Conservation (phyloP, 2,888 invertebrate species). For the Eudasyphora cyanicolor region DNA sequence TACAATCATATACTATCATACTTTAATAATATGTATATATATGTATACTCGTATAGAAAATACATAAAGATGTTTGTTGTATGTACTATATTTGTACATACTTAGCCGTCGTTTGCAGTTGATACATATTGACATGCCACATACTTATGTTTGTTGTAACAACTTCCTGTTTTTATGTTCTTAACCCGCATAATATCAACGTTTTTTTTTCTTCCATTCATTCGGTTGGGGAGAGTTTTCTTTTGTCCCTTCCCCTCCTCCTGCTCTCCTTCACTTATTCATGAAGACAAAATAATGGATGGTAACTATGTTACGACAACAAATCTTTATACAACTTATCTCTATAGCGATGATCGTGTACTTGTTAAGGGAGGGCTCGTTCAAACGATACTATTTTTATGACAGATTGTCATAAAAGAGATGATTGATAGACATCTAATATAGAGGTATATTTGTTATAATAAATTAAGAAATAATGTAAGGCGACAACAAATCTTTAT, state of each 20-base stretch:
- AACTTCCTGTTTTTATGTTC: conserved; percentile 60
- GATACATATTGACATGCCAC: neutral
- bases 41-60: neutral
- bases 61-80: neutral
- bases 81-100: no score
- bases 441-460: no score
- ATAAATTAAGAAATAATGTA: no score
- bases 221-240: no score
- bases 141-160: conserved; percentile 46
- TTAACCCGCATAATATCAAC: conserved; percentile 53
- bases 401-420: no score
- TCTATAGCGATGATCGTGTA: no score
- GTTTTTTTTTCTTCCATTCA: neutral
- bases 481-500: no score
- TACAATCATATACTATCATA: neutral
- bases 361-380: no score
- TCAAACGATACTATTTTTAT: no score
- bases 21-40: neutral
- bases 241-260: no score
- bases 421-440: no score
- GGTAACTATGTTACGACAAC: neutral
- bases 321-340: neutral
- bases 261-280: neutral
- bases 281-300: neutral
- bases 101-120: no score